Evolutionary conservation across 2,888 invertebrate genomes (phyloP).

Genomic region (Pristionchus japonicus): DNA sequence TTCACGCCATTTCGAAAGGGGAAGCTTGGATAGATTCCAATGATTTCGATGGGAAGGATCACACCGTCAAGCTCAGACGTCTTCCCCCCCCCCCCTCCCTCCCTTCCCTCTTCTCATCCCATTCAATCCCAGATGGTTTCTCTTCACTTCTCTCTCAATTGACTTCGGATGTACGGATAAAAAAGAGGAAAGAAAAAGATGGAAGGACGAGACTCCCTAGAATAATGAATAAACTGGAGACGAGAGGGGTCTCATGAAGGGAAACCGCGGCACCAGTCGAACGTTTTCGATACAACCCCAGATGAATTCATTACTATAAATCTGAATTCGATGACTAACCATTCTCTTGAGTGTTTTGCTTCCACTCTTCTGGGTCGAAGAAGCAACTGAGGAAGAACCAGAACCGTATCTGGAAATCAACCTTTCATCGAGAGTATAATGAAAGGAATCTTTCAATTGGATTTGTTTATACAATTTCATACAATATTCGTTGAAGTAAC

Average conservation of each 20-base stretch:
- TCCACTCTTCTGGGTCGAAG: constrained; percentile 8
- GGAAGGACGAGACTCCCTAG: background rate
- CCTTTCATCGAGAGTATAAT: no score
- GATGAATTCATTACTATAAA: background rate
- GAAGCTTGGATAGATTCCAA: background rate
- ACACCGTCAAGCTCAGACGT: background rate
- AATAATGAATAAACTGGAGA: background rate
- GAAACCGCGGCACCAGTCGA: background rate
- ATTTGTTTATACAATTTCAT: no score
- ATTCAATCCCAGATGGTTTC: constrained; percentile 15
- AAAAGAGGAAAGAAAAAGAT: background rate
- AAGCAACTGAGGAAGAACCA: constrained; percentile 41
- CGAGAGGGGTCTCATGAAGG: background rate
- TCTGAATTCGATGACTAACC: background rate
- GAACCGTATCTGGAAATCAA: constrained; percentile 23
- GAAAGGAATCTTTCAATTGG: no score
- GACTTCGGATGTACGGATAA: background rate
- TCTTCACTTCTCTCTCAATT: constrained; percentile 19
- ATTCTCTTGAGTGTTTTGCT: constrained; percentile 35
- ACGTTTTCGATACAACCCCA: background rate
- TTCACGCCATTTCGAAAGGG: background rate
- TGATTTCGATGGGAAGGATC: background rate
- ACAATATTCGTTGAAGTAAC: no score
- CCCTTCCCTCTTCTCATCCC: background rate
- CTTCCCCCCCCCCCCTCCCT: constrained; percentile 16